Percentiles rank a stretch among this genome's conserved stretches.
phyloP scores from a whole-genome alignment of 2,113 vertebrate species.

The Lynx canadensis region DNA sequence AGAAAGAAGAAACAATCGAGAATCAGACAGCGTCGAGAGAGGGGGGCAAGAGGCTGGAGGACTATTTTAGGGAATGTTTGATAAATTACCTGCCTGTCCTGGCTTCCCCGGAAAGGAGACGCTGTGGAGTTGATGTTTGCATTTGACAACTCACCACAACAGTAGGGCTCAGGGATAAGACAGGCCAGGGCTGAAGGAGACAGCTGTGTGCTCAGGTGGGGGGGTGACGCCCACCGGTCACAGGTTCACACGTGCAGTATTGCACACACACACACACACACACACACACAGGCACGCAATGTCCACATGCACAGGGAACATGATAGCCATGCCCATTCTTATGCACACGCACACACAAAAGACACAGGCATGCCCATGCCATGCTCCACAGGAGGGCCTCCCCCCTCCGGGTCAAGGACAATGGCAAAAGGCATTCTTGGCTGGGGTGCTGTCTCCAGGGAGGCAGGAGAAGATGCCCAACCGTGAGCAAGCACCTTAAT shows the following conservation, averaged over 20 bases:
- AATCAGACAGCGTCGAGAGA: constrained; percentile 52
- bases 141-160: constrained; percentile 22
- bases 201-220: background rate
- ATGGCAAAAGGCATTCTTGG: background rate
- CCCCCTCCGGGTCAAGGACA: background rate
- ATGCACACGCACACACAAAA: background rate
- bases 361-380: background rate
- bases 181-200: background rate
- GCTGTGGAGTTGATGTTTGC: background rate
- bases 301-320: background rate
- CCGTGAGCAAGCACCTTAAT: background rate
- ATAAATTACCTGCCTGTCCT: constrained; percentile 72
- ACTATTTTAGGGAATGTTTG: constrained; percentile 73
- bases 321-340: background rate
- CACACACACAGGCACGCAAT: background rate
- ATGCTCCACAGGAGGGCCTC: rapidly evolving
- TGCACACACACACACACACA: rapidly evolving
- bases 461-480: background rate
- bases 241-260: background rate
- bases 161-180: background rate
- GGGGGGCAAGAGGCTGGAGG: background rate
- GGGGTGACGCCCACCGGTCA: rapidly evolving
- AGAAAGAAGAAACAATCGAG: constrained; percentile 71
- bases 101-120: constrained; percentile 43
- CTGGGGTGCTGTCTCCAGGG: background rate